phyloP scores from a whole-genome alignment of 2,888 invertebrate genomes.

The Chironomus riparius region DNA sequence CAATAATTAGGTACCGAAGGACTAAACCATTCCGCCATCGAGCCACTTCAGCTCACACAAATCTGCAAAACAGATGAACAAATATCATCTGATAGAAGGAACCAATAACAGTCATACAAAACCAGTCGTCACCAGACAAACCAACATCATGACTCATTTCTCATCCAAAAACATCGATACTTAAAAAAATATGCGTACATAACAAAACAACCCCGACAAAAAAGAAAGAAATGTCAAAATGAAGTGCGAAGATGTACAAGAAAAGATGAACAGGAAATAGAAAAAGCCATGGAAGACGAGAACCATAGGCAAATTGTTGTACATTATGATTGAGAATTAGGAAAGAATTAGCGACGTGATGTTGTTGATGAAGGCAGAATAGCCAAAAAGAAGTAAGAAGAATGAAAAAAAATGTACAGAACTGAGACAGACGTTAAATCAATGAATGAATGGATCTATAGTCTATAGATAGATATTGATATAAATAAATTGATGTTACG shows the following conservation, averaged over 20 bases:
- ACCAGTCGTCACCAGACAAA: no score
- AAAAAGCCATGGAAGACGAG: not conserved
- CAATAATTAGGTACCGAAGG: no score
- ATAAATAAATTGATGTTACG: not conserved
- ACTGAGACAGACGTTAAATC: not conserved
- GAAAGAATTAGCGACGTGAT: conserved; percentile 24
- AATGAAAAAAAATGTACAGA: not conserved
- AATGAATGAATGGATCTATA: not conserved
- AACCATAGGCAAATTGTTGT: conserved; percentile 18
- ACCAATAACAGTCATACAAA: no score
- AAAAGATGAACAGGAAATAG: not conserved
- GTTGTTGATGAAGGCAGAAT: not conserved
- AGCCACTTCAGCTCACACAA: no score
- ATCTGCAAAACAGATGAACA: no score
- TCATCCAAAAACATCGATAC: no score
- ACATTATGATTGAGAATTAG: conserved; percentile 13
- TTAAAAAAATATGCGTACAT: not conserved
- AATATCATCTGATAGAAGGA: no score
- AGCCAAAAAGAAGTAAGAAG: not conserved
- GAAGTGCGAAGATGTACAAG: not conserved
- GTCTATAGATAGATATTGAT: not conserved
- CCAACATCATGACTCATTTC: no score
- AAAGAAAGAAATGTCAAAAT: not conserved
- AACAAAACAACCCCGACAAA: not conserved
- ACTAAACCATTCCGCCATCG: no score